Conservation (phyloP, 2,888 invertebrate genomes). For the Ormyrus labotus region DNA sequence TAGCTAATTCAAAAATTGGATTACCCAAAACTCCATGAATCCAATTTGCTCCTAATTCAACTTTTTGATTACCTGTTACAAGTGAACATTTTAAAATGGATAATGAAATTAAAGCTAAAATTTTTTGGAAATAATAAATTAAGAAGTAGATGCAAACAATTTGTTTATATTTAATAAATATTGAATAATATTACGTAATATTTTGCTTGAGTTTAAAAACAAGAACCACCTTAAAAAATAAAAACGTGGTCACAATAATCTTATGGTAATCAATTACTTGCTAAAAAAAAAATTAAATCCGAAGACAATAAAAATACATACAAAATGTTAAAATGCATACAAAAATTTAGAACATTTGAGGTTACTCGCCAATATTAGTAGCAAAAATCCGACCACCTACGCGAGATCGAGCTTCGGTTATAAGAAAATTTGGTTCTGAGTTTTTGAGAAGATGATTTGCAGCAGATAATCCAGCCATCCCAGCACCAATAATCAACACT, state of each 20-base stretch:
- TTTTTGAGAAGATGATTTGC: conserved; percentile 89
- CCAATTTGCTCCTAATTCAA: conserved; percentile 95
- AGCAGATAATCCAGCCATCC: conserved; percentile 90
- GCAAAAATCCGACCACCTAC: conserved; percentile 90
- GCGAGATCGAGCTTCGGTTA: conserved; percentile 88
- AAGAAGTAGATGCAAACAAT: not conserved
- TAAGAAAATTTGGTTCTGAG: conserved; percentile 86
- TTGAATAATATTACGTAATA: not conserved
- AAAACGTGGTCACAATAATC: too few species aligned
- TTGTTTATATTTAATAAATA: not conserved
- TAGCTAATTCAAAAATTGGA: conserved; percentile 91
- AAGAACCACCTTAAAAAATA: not conserved
- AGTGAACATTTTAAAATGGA: too few species aligned
- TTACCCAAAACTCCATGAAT: conserved; percentile 94
- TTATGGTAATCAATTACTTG: not conserved
- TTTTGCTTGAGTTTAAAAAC: too few species aligned
- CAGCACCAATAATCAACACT: conserved; percentile 89
- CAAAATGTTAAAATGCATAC: conserved; percentile 45
- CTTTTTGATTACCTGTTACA: conserved; percentile 74
- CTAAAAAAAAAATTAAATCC: not conserved
- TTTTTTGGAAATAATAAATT: not conserved
- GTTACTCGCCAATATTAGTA: conserved; percentile 80
- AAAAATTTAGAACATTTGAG: too few species aligned
- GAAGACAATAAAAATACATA: conserved; percentile 1
- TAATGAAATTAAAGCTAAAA: not conserved